phyloP scores from a whole-genome alignment of 2,797 vertebrate genomes.

The Falco novaeseelandiae region DNA sequence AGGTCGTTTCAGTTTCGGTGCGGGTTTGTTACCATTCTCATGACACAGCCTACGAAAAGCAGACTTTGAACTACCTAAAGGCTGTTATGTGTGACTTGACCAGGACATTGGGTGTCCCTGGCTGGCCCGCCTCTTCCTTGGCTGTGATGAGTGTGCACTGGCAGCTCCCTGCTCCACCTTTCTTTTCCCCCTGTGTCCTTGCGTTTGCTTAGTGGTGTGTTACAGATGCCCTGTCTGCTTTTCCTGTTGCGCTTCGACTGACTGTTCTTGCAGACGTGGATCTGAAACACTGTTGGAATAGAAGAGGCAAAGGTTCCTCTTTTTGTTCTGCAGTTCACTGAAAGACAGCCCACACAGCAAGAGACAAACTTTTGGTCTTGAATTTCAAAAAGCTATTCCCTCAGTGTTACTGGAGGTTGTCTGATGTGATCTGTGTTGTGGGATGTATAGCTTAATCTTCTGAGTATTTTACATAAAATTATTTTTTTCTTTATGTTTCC shows the following conservation, averaged over 20 bases:
- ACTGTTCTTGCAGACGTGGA: background rate
- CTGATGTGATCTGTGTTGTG: background rate
- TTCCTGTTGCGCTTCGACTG: background rate
- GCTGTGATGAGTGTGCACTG: background rate
- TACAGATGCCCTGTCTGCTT: background rate
- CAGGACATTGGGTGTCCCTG: background rate
- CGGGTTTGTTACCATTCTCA: accelerated
- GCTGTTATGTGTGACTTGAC: background rate
- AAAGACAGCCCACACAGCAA: background rate
- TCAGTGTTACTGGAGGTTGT: accelerated
- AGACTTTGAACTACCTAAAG: background rate
- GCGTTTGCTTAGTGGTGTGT: background rate
- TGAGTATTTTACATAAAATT: background rate
- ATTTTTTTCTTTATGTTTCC: background rate
- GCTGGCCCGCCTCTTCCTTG: background rate
- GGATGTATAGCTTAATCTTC: background rate
- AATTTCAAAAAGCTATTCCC: background rate
- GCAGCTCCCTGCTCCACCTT: background rate
- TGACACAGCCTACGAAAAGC: background rate
- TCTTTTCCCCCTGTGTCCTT: background rate
- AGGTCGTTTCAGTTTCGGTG: background rate
- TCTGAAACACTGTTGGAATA: background rate
- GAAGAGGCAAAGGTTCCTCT: background rate
- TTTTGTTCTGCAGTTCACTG: background rate
- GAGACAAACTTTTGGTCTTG: background rate